Percentiles rank a stretch among this genome's conserved stretches.
phyloP scores from a whole-genome alignment of 2,113 vertebrate genomes.

The Pachyramphus minor region DNA sequence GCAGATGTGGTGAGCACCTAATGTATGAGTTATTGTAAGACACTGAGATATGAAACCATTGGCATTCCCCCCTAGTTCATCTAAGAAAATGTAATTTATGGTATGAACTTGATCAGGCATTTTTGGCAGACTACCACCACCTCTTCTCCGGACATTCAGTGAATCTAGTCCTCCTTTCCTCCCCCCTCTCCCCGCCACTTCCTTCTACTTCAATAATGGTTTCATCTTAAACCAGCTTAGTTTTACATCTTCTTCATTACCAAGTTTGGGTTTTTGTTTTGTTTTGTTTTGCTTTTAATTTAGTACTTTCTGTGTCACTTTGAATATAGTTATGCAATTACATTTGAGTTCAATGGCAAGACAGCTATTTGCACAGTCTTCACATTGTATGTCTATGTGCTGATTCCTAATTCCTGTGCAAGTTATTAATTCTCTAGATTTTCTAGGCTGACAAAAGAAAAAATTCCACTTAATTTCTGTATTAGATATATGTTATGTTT shows the following conservation, averaged over 20 bases:
- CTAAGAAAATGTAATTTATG: not conserved
- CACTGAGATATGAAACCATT: not conserved
- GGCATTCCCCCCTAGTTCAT: not conserved
- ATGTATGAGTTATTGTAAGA: not conserved
- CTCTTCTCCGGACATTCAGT: not conserved
- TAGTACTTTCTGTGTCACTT: not conserved
- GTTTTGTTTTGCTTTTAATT: not conserved
- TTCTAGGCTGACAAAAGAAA: not conserved
- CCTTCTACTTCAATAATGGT: not conserved
- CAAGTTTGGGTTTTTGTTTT: not conserved
- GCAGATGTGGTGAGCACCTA: not conserved
- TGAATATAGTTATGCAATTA: not conserved
- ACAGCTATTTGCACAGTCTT: not conserved
- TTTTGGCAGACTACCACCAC: not conserved
- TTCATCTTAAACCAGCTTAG: not conserved
- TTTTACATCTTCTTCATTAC: not conserved
- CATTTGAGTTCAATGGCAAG: not conserved
- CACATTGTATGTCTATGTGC: not conserved
- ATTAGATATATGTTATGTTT: not conserved
- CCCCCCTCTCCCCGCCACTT: too few species aligned
- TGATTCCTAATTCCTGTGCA: not conserved
- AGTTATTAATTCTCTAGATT: not conserved
- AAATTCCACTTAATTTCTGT: not conserved
- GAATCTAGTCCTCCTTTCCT: not conserved
- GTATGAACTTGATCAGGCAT: not conserved